Evolutionary conservation across 2,113 vertebrate species (phyloP).

Genomic region (Phycodurus eques): DNA sequence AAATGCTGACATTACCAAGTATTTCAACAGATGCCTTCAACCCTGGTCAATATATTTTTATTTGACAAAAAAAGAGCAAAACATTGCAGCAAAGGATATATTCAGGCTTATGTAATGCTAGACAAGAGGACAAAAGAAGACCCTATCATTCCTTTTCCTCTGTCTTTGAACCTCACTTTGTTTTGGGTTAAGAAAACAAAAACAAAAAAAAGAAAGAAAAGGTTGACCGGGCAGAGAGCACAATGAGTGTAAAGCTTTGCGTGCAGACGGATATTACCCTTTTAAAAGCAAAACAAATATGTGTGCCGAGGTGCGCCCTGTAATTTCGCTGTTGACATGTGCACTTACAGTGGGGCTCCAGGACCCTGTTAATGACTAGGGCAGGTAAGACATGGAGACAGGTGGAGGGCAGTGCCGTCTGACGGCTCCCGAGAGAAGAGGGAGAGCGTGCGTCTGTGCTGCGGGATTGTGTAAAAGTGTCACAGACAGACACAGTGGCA

Average conservation of each 20-base stretch:
- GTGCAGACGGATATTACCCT: slow-evolving; percentile 67
- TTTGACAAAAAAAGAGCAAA: no score
- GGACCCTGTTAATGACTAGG: slow-evolving; percentile 68
- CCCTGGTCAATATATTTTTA: no score
- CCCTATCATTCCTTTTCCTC: no score
- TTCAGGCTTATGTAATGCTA: no score
- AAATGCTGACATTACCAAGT: no score
- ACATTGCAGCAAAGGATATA: no score
- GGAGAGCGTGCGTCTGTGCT: slow-evolving; percentile 27
- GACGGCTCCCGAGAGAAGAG: slow-evolving; percentile 48
- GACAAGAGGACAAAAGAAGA: no score
- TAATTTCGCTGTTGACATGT: slow-evolving; percentile 73
- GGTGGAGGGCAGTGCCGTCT: slow-evolving; percentile 65
- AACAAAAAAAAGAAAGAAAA: slow-evolving; percentile 2
- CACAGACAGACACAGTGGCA: slow-evolving; percentile 63
- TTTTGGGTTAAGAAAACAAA: no score
- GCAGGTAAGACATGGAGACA: slow-evolving; percentile 66
- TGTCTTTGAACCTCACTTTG: no score
- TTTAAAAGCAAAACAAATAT: slow-evolving; percentile 72
- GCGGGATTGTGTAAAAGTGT: slow-evolving; percentile 22
- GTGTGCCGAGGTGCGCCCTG: slow-evolving; percentile 52
- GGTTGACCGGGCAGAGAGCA: slow-evolving; percentile 1
- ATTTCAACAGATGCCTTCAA: no score
- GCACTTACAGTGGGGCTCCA: slow-evolving; percentile 68
- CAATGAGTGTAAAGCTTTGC: slow-evolving; percentile 49